Percentiles rank a stretch among this genome's conserved stretches.
Conservation (phyloP, 2,113 vertebrate genomes). For the Crocuta crocuta region DNA sequence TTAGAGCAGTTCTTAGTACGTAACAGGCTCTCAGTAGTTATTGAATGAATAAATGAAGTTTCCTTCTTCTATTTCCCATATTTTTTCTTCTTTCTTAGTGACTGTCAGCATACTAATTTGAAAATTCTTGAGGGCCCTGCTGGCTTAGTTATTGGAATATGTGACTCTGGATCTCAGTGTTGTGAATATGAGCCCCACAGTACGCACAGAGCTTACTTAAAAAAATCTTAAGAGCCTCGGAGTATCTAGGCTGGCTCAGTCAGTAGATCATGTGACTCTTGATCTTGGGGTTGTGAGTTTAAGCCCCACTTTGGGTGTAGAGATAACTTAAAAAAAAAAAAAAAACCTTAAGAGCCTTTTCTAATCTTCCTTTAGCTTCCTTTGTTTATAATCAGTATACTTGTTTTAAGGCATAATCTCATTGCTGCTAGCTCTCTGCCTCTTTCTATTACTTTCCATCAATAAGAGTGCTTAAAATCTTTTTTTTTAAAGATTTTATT, state of each 20-base stretch:
- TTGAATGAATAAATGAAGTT: slow-evolving; percentile 1
- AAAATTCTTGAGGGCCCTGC: neutral
- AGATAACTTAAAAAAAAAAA: neutral
- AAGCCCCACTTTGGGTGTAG: neutral
- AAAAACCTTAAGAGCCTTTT: neutral
- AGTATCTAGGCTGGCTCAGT: neutral
- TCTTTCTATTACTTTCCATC: neutral
- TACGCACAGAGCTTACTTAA: neutral
- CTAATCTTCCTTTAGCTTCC: neutral
- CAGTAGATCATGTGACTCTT: neutral
- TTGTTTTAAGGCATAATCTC: slow-evolving; percentile 34
- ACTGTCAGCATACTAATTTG: neutral
- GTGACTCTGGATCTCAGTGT: neutral
- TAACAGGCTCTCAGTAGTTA: neutral
- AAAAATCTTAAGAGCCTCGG: neutral
- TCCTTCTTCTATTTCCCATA: neutral
- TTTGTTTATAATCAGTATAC: neutral
- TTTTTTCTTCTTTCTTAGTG: neutral
- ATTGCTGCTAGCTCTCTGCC: neutral
- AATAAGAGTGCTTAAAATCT: neutral
- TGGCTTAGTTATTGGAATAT: neutral
- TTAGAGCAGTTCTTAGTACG: neutral
- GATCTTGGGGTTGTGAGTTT: neutral
- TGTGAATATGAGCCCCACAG: neutral
- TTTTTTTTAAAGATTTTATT: neutral